Base-by-base conservation (phyloP, 1,140 invertebrate genomes). In the Anoplolepis gracilipes region DNA sequence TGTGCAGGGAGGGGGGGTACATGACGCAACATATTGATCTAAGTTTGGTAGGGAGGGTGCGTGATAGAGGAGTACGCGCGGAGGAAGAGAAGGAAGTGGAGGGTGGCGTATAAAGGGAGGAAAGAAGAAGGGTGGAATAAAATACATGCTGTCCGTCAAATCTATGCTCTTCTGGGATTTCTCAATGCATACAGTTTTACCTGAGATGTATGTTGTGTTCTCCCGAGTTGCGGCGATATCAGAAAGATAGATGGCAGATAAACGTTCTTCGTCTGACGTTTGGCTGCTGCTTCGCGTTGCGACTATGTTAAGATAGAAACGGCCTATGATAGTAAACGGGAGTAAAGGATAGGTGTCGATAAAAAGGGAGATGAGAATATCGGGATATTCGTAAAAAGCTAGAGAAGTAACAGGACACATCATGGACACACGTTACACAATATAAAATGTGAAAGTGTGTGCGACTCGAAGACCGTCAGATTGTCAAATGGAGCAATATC, bases 21-120 rank as follows among this genome's bases (percentile, higher is more conserved):
- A 92, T 94, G 94, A 94, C 93, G 94, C 93, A 94, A 94, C 90
- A 93, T 94, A 94, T 94, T 94, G 94, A 94, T 94, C 92, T 93
- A 92, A 91, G 92, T 94, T 93, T 93, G 88, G 92, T 90, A 90
- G 86, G 85, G 86, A 88, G 89, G 87, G 78, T 86, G 65, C 69
- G 62, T 65, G 77, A 73, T 86, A 59, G 70, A 57, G 65, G 8
- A 49, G 64, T 49, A 53, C 69, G 64, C 55, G 39, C 65, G 64
- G 84, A 53, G 65, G 33, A 25, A 33, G 69, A 62, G 53, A 25
- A 59, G 39, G 59, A 53, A 28, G 36, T 22, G 49, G 82, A 72
- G 84, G 82, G 28, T 75, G 30, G 79, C 62, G 30, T 28, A 19
- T 57, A 39, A 55, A 33, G 55, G 46, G 62, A 72, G 28, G 70